A percentile compares a stretch with the other conserved stretches of the same genome.
Conservation (phyloP, 1,140 invertebrate species). For the Argopecten irradians region DNA sequence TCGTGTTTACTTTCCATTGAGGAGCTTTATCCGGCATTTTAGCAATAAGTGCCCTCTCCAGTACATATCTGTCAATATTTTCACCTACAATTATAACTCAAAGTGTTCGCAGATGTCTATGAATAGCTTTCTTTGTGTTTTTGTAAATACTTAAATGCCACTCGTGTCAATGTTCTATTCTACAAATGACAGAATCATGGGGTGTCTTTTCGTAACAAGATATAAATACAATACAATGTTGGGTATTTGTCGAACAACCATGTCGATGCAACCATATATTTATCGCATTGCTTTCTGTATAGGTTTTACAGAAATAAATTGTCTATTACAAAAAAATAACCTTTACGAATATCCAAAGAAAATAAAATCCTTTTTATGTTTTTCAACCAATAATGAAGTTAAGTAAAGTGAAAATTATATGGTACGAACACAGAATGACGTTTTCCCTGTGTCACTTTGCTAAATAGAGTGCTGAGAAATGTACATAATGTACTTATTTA, state of each 20-base stretch:
- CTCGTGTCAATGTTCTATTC: background rate
- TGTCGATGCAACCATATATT: background rate
- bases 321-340: background rate
- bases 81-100: background rate
- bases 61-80: background rate
- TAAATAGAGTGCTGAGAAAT: background rate
- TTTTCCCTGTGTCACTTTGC: background rate
- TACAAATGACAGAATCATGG: constrained; percentile 2
- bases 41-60: constrained; percentile 1
- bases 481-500: background rate
- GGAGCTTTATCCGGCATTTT: background rate
- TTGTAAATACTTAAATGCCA: background rate
- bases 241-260: background rate
- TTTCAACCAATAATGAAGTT: background rate
- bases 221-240: background rate
- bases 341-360: background rate
- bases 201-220: constrained; percentile 4
- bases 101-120: background rate
- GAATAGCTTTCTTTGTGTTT: background rate
- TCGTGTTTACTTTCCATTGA: background rate
- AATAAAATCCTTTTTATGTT: background rate
- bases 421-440: background rate
- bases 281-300: background rate
- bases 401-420: background rate
- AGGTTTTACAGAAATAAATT: background rate